Conservation (phyloP, 1,140 invertebrate species). For the Lordiphosa stackelbergi region DNA sequence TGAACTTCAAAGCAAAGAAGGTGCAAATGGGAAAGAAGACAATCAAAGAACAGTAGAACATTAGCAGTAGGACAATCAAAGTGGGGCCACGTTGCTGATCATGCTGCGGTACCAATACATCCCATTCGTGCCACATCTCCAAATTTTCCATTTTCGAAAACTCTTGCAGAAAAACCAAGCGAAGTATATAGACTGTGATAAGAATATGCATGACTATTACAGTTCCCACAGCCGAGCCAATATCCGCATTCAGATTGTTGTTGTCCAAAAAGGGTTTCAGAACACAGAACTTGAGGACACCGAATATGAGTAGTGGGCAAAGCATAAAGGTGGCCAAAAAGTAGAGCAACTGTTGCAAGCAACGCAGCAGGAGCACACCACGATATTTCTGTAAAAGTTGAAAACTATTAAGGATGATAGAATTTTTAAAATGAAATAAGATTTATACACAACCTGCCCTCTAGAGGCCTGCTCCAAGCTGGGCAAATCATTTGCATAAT, state of each 20-base stretch:
- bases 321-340: slow-evolving; percentile 19
- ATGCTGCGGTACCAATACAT: background rate
- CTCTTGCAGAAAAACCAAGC: slow-evolving; percentile 17
- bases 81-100: slow-evolving; percentile 10
- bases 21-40: slow-evolving; percentile 30
- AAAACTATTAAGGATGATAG: background rate
- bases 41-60: slow-evolving; percentile 31
- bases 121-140: slow-evolving; percentile 7
- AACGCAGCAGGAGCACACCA: background rate
- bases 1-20: slow-evolving; percentile 38
- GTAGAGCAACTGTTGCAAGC: slow-evolving; percentile 14
- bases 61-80: slow-evolving; percentile 16
- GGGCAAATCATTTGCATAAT: slow-evolving; percentile 11
- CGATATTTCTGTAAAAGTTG: slow-evolving; percentile 5
- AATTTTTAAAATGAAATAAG: background rate
- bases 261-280: background rate
- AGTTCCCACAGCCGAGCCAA: slow-evolving; percentile 27
- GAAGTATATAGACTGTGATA: slow-evolving; percentile 25
- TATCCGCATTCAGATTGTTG: slow-evolving; percentile 16
- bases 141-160: slow-evolving; percentile 16
- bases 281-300: slow-evolving; percentile 15
- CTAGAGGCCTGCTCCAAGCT: slow-evolving; percentile 8
- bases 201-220: slow-evolving; percentile 32
- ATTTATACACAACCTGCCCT: background rate
- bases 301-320: slow-evolving; percentile 16